Conservation (phyloP, 2,113 vertebrate genomes). For the Conger conger region DNA sequence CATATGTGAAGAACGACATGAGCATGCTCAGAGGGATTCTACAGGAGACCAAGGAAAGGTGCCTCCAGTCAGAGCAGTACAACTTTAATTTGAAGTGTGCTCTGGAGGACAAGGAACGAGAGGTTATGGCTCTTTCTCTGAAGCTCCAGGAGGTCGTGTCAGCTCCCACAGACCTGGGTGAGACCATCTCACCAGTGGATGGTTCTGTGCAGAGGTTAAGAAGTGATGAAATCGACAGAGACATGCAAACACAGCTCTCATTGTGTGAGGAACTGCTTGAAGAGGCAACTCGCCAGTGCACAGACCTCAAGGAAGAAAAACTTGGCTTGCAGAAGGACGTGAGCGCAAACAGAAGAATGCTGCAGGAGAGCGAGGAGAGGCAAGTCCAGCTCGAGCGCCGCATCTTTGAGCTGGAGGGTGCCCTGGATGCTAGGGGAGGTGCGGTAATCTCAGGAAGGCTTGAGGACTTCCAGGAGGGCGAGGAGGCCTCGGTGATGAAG, state of each 20-base stretch:
- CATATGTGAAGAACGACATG: not conserved
- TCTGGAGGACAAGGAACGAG: constrained; percentile 55
- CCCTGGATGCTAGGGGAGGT: too few relatives aligned
- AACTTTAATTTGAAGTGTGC: constrained; percentile 48
- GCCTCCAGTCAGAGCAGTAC: constrained; percentile 46
- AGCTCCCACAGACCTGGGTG: constrained; percentile 35
- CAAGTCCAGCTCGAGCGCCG: constrained; percentile 45
- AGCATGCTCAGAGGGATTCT: constrained; percentile 39
- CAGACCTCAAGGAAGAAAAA: not conserved
- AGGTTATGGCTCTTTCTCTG: constrained; percentile 43
- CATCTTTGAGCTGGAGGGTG: too few relatives aligned
- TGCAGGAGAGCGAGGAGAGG: constrained; percentile 53
- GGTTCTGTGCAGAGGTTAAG: not conserved
- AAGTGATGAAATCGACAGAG: not conserved
- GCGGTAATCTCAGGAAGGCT: too few relatives aligned
- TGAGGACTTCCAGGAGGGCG: too few relatives aligned
- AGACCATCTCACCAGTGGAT: constrained; percentile 31
- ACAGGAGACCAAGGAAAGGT: constrained; percentile 49
- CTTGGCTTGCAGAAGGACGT: not conserved
- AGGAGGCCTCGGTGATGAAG: too few relatives aligned
- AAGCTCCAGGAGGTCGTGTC: constrained; percentile 52
- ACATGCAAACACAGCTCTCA: not conserved
- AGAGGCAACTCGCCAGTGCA: not conserved
- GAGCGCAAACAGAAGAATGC: constrained; percentile 24
- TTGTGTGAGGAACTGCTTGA: not conserved